Evolutionary conservation across 2,888 invertebrate species (phyloP), one percentile per base, ranked within the genome.

Genomic region (Zaprionus lineosus): DNA sequence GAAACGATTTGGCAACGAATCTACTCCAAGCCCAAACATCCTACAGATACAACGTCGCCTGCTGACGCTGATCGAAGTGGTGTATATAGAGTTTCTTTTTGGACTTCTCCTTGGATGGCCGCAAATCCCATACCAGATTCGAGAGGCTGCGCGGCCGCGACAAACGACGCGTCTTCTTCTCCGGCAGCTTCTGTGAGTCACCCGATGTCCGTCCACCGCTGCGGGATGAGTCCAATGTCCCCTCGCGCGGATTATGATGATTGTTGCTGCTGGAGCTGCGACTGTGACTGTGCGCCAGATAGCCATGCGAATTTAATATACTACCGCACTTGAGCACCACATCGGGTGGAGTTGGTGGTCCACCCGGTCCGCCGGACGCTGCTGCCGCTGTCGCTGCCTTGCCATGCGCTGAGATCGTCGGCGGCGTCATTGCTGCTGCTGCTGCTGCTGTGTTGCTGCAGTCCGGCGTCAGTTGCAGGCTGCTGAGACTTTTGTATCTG

Each of bases 201-300:
- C 95, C 96, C 7, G 96, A 96, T 3, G 95, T 95, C 48, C 95
- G 92, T 1, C 96, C 96, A 24, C 96, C 96, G 16, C 96, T 96
- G 90, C 96, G 95, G 88, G 96, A 96, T 26, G 96, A 97, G 87
- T 96, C 96, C 68, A 97, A 91, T n/a, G 96, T 96, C 0, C 95
- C 96, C 86, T 95, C 94, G 28, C 94, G 90, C 47, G 90, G 87
- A 76, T 87, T 88, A 19, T 88, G 87, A 55, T 86, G 83, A 34
- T 84, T 89, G 90, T 92, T 84, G 57, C 77, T 82, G 74, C 85
- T 88, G 46, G 86, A 84, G 61, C 87, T 88, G 72, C 86, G 87
- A 47, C 84, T 88, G 48, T 86, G 73, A 26, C 69, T 84, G 39
- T 78, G 69, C 24, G 77, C 66, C 64, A 86, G 57, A 46, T 84